Conservation (phyloP, 2,113 vertebrate species). For the Hassar affinis region DNA sequence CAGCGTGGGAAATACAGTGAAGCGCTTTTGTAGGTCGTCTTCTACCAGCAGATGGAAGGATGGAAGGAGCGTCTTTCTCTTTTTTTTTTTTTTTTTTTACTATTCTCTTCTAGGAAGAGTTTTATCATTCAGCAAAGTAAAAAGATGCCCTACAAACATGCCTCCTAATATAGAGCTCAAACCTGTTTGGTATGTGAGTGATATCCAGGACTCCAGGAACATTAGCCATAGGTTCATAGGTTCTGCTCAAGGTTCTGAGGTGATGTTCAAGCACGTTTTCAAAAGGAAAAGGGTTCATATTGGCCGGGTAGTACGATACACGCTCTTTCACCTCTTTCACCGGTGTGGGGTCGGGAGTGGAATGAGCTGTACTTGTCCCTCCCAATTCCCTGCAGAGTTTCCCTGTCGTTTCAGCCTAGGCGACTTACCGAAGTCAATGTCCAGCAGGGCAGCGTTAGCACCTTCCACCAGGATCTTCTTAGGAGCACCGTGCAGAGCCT, state of each 20-base stretch:
- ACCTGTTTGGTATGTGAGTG: not conserved
- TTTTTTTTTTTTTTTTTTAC: not conserved
- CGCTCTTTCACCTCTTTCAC: slow-evolving; percentile 11
- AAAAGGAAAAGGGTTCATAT: not conserved
- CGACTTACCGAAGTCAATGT: slow-evolving; percentile 95
- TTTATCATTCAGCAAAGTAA: not conserved
- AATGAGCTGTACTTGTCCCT: not conserved
- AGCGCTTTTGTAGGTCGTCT: not conserved
- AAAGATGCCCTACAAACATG: not conserved
- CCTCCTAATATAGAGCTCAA: not conserved
- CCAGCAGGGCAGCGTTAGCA: slow-evolving; percentile 92
- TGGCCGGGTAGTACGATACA: slow-evolving; percentile 1
- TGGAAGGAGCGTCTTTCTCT: too few relatives aligned
- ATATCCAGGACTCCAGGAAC: not conserved
- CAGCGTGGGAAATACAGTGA: not conserved
- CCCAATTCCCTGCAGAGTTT: not conserved
- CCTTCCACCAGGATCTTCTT: slow-evolving; percentile 98
- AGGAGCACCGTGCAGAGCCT: slow-evolving; percentile 89
- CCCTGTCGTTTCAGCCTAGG: not conserved
- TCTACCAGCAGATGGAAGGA: not conserved
- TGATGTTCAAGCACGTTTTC: not conserved
- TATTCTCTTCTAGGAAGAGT: too few relatives aligned
- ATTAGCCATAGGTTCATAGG: slow-evolving; percentile 10
- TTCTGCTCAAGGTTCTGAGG: not conserved
- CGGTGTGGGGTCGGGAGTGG: not conserved